phyloP scores from a whole-genome alignment of 2,888 invertebrate species.

The Shargacucullia verbasci region DNA sequence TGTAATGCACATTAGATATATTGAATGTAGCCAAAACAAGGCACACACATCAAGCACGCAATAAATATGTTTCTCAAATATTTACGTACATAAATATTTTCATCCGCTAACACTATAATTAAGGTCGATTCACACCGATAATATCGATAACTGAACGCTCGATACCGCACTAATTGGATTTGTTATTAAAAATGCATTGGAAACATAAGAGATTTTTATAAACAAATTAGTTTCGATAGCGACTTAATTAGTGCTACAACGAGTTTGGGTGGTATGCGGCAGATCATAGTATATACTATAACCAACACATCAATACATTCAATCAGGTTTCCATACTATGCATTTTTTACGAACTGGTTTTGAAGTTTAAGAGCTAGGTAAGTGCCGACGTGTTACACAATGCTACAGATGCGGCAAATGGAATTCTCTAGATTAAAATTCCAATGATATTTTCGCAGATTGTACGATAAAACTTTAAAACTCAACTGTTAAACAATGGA shows the following conservation, averaged over 20 bases:
- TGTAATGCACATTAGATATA: constrained; percentile 3
- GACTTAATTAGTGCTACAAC: constrained; percentile 48
- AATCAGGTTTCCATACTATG: constrained; percentile 30
- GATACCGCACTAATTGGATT: constrained; percentile 70
- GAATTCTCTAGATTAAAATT: constrained; percentile 27
- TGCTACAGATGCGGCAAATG: constrained; percentile 13
- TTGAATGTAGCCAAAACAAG: constrained; percentile 13
- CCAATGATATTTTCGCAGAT: constrained; percentile 13
- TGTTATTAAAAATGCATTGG: constrained; percentile 74
- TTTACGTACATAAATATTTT: constrained; percentile 56
- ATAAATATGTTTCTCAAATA: constrained; percentile 58
- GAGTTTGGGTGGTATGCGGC: constrained; percentile 21
- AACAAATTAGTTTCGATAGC: constrained; percentile 62
- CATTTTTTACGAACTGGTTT: constrained; percentile 33
- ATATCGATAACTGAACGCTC: constrained; percentile 58
- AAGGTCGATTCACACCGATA: constrained; percentile 64
- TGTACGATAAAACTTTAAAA: constrained; percentile 12
- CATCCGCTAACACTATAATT: constrained; percentile 54
- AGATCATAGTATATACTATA: constrained; percentile 4
- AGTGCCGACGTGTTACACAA: constrained; percentile 5
- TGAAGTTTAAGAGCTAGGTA: constrained; percentile 5
- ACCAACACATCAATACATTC: constrained; percentile 4
- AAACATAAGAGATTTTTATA: constrained; percentile 66
- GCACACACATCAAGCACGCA: constrained; percentile 6
- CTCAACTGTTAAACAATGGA: constrained; percentile 26